These are phyloP conservation scores for Eulemur rufifrons DNA, from an alignment of 2,113 vertebrate genomes.

Conservation along the genomic window DNA sequence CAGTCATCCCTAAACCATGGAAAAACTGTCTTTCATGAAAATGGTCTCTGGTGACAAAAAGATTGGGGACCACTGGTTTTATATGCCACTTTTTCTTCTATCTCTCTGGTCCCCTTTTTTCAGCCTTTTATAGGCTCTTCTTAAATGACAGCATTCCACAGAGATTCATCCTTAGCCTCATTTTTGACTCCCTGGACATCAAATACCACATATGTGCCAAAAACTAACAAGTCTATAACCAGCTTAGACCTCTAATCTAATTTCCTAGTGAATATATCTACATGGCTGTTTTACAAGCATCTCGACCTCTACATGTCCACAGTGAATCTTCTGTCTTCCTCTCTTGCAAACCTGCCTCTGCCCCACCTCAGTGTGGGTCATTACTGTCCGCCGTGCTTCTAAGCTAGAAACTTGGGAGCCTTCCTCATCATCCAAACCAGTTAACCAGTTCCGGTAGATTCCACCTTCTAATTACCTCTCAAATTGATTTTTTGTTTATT, in stretches of 20 bases:
- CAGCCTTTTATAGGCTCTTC: not conserved
- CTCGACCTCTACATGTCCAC: not conserved
- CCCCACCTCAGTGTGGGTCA: not conserved
- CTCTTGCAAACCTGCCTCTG: not conserved
- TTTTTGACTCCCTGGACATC: not conserved
- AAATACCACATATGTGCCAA: not conserved
- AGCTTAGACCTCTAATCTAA: not conserved
- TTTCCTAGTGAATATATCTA: not conserved
- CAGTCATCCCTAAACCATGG: too few species aligned
- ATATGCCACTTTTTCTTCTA: not conserved
- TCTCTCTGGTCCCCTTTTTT: not conserved
- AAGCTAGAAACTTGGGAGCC: not conserved
- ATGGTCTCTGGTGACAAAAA: too few species aligned
- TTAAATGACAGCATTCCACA: not conserved
- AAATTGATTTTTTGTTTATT: not conserved
- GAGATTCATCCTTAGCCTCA: not conserved
- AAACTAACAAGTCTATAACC: not conserved
- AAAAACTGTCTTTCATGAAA: too few species aligned
- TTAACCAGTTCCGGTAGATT: not conserved
- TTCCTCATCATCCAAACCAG: not conserved
- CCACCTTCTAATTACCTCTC: not conserved
- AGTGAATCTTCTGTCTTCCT: not conserved
- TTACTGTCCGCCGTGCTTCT: not conserved
- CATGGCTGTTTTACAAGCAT: not conserved
- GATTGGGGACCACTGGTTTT: too few species aligned